Evolutionary conservation across 2,113 vertebrate species (phyloP), one percentile per base, ranked within the genome.

Genomic region (Oreochromis niloticus): DNA sequence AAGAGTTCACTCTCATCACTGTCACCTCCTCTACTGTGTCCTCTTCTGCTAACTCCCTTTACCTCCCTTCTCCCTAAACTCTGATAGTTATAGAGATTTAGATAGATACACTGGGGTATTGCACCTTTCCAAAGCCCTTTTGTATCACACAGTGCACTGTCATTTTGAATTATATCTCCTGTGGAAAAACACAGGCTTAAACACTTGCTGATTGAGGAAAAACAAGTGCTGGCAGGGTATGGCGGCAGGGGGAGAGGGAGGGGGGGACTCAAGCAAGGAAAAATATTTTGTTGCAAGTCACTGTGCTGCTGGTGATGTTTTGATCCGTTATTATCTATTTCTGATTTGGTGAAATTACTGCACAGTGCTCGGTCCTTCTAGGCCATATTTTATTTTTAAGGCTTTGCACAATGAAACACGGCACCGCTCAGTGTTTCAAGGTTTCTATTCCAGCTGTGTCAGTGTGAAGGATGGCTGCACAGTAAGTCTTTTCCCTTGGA

Each of bases 1-100:
- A 46, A 84, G 68, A 91, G 81, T 91, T 89, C 90, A 89, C 16
- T 14, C 71, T 87, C 86, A 85, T 91, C 90, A 80, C 59, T 71
- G 63, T 84, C 89, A 89, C 87, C 87, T 88, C 84, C 66, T 73
- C 68, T 73, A 41, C 83, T 27, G 66, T 83, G 80, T 87, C 52
- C 78, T 87, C 81, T 86, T 24, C 34, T 80, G 34, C 34, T 85
- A 27, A 66, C 85, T 90, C 88, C 85, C 83, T 78, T 85, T 6
- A 73, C 55, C 85, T 82, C 81, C 73, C n/a, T n/a, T 71, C 73
- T 85, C 63, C 85, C 55, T 41, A 82, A 50, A 85, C 88, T 68
- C 9, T 56, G 36, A 71, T 85, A 82, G 57, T 87, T 78, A 80
- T 19, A 59, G 50, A 88, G 71, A 87, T 89, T 87, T 89, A 88